phyloP scores from a whole-genome alignment of 1,140 invertebrate genomes.

The Zaprionus capensis region DNA sequence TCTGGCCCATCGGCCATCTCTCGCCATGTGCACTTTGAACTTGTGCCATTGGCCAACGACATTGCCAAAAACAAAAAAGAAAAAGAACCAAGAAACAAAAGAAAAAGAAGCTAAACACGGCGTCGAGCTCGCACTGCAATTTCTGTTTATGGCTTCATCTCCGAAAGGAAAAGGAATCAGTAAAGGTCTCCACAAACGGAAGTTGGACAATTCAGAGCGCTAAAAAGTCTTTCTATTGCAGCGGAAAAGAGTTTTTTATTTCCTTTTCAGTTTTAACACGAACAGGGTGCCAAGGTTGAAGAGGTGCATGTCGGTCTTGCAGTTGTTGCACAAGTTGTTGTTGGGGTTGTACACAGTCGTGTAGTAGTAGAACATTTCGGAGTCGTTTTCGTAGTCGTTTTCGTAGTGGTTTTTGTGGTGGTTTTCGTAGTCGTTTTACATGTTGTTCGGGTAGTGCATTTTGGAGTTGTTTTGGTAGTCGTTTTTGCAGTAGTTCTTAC shows the following conservation, averaged over 20 bases:
- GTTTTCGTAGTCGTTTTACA: not conserved
- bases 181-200: not conserved
- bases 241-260: not conserved
- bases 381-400: not conserved
- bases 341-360: not conserved
- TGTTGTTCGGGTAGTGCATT: not conserved
- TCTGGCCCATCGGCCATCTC: slow-evolving; percentile 18
- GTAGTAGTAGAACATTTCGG: not conserved
- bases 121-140: slow-evolving; percentile 7
- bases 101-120: not conserved
- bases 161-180: not conserved
- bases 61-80: slow-evolving; percentile 19
- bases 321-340: not conserved
- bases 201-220: not conserved
- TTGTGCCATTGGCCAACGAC: slow-evolving; percentile 31
- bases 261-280: not conserved
- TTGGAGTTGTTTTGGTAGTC: not conserved
- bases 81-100: slow-evolving; percentile 3
- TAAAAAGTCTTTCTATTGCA: not conserved
- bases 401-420: not conserved
- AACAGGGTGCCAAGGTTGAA: not conserved
- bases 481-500: not conserved
- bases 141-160: slow-evolving; percentile 21
- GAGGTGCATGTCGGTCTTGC: not conserved
- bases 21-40: slow-evolving; percentile 60